These are phyloP conservation scores for Heteronetta atricapilla DNA, from an alignment of 2,113 vertebrate species.

Conservation along the genomic window DNA sequence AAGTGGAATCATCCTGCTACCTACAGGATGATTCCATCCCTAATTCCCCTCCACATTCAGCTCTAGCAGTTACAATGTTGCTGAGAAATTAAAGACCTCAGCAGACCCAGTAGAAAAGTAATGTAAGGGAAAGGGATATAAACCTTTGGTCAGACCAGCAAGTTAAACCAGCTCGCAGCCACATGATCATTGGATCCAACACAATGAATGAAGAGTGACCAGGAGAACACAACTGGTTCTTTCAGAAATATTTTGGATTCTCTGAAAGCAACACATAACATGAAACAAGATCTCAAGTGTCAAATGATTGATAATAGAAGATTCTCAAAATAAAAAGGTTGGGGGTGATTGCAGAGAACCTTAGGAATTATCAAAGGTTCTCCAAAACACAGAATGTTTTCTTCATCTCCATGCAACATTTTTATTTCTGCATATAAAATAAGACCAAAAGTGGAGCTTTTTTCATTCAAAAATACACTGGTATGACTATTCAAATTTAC, in stretches of 20 bases:
- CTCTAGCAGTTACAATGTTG: not conserved
- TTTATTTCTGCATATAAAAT: not conserved
- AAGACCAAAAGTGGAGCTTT: not conserved
- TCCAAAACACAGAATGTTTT: not conserved
- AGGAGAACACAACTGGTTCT: not conserved
- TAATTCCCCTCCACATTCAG: not conserved
- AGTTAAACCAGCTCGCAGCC: not conserved
- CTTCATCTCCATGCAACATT: not conserved
- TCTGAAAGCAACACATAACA: not conserved
- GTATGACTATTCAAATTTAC: not conserved
- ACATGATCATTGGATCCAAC: not conserved
- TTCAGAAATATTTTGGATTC: not conserved
- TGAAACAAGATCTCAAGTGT: not conserved
- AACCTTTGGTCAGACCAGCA: not conserved
- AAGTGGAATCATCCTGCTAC: not conserved
- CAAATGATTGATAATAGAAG: not conserved
- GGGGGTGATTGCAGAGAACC: not conserved
- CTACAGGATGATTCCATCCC: not conserved
- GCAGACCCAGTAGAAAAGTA: not conserved
- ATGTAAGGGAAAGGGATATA: not conserved
- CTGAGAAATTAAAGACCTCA: constrained; percentile 1
- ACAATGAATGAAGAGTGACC: not conserved
- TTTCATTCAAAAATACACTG: not conserved
- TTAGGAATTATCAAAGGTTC: not conserved
- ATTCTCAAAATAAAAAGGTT: not conserved